Conservation (phyloP, 2,888 invertebrate genomes). For the Mimas tiliae region DNA sequence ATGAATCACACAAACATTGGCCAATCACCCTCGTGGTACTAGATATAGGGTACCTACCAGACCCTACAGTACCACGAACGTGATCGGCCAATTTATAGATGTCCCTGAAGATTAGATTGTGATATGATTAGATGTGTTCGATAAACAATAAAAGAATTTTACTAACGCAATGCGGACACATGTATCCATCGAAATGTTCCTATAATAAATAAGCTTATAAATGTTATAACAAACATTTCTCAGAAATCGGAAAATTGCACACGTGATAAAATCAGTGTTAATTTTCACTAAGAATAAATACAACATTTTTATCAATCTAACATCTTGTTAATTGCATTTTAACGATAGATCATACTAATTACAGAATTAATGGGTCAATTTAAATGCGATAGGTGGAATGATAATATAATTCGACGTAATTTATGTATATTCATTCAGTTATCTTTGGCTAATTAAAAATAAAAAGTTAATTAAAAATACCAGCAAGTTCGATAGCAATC, state of each 20-base stretch:
- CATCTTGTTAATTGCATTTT: conserved; percentile 24
- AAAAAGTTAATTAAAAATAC: too few species aligned
- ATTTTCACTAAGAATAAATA: conserved; percentile 8
- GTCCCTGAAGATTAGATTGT: conserved; percentile 11
- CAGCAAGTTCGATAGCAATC: too few species aligned
- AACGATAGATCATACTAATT: background rate
- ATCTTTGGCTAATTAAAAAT: background rate
- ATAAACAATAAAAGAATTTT: conserved; percentile 3
- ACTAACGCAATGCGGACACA: background rate
- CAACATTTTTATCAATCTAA: conserved; percentile 3
- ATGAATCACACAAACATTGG: too few species aligned
- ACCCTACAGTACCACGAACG: background rate
- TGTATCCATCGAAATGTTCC: background rate
- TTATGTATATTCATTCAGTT: background rate
- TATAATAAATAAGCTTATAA: background rate
- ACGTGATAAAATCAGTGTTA: conserved; percentile 29
- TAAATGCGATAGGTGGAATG: background rate
- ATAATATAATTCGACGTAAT: background rate
- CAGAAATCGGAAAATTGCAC: conserved; percentile 41
- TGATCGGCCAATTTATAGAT: background rate
- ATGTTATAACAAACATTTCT: conserved; percentile 31
- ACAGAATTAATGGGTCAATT: conserved; percentile 15
- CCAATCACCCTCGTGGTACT: too few species aligned
- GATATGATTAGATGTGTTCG: conserved; percentile 9
- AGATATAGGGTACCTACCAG: too few species aligned